Evolutionary conservation across 2,113 vertebrate species (phyloP).

Genomic region (Pterophyllum scalare): DNA sequence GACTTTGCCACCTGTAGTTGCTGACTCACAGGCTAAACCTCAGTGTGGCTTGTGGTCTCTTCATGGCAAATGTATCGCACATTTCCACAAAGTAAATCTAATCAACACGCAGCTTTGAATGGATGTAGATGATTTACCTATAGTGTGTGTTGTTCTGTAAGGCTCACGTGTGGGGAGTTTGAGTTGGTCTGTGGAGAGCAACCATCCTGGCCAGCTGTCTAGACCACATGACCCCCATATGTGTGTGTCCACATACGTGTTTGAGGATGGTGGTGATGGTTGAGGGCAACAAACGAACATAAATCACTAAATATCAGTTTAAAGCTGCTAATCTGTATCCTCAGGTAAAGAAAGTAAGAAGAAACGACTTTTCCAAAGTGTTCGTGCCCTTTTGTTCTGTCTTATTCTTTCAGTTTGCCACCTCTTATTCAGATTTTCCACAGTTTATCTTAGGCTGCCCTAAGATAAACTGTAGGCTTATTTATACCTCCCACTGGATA

Average conservation of each 20-base stretch:
- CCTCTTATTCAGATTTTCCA: background rate
- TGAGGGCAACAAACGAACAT: conserved; percentile 50
- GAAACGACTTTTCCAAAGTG: conserved; percentile 11
- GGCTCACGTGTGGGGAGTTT: conserved; percentile 12
- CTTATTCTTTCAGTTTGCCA: conserved; percentile 10
- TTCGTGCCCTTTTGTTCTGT: background rate
- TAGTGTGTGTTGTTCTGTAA: conserved; percentile 17
- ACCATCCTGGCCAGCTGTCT: conserved; percentile 28
- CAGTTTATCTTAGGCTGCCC: background rate
- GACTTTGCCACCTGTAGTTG: conserved; percentile 41
- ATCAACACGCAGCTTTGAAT: conserved; percentile 13
- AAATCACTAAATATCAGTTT: conserved; percentile 63
- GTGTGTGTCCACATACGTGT: conserved; percentile 18
- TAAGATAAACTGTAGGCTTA: background rate
- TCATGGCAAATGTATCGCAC: conserved; percentile 1
- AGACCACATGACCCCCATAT: conserved; percentile 38
- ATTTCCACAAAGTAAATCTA: conserved; percentile 36
- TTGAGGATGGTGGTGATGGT: conserved; percentile 47
- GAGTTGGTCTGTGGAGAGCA: conserved; percentile 23
- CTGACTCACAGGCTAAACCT: conserved; percentile 48
- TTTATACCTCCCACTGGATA: background rate
- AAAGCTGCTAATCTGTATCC: conserved; percentile 52
- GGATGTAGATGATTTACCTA: conserved; percentile 22
- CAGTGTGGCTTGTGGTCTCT: conserved; percentile 18
- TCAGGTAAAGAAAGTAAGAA: conserved; percentile 30